A percentile compares a stretch with the other conserved stretches of the same genome.
phyloP scores from a whole-genome alignment of 2,888 invertebrate species.

The Mycalesis mineus region DNA sequence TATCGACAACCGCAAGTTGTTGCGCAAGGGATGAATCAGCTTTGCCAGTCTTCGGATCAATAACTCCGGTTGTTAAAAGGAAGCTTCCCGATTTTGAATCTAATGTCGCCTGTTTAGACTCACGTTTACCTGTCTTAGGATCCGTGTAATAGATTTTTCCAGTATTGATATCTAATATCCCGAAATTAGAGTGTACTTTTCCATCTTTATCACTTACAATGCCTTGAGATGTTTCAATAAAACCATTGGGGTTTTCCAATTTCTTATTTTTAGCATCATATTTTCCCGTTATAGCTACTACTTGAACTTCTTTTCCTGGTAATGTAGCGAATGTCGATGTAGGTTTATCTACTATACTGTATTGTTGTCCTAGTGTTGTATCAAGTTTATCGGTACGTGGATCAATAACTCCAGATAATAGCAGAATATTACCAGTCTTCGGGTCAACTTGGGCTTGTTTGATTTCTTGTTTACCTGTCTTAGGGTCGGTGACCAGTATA shows the following conservation, averaged over 20 bases:
- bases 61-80: slow-evolving; percentile 77
- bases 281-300: slow-evolving; percentile 79
- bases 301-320: slow-evolving; percentile 72
- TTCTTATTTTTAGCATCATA: slow-evolving; percentile 80
- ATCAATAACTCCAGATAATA: slow-evolving; percentile 76
- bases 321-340: slow-evolving; percentile 62
- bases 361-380: slow-evolving; percentile 77
- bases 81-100: slow-evolving; percentile 78
- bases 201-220: slow-evolving; percentile 84
- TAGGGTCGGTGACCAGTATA: slow-evolving; percentile 61
- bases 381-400: slow-evolving; percentile 79
- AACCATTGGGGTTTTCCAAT: slow-evolving; percentile 77
- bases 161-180: slow-evolving; percentile 79
- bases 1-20: slow-evolving; percentile 68
- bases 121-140: slow-evolving; percentile 79
- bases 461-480: slow-evolving; percentile 64
- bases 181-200: slow-evolving; percentile 82
- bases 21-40: slow-evolving; percentile 81
- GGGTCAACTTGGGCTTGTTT: slow-evolving; percentile 67
- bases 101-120: slow-evolving; percentile 78
- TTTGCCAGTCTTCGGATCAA: slow-evolving; percentile 81
- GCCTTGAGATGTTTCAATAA: slow-evolving; percentile 69
- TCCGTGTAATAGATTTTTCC: slow-evolving; percentile 79
- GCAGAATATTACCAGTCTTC: slow-evolving; percentile 74
- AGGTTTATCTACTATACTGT: slow-evolving; percentile 79